Evolutionary conservation across 2,888 invertebrate genomes (phyloP), one percentile per base, ranked within the genome.

Genomic region (Alsophila aescularia): DNA sequence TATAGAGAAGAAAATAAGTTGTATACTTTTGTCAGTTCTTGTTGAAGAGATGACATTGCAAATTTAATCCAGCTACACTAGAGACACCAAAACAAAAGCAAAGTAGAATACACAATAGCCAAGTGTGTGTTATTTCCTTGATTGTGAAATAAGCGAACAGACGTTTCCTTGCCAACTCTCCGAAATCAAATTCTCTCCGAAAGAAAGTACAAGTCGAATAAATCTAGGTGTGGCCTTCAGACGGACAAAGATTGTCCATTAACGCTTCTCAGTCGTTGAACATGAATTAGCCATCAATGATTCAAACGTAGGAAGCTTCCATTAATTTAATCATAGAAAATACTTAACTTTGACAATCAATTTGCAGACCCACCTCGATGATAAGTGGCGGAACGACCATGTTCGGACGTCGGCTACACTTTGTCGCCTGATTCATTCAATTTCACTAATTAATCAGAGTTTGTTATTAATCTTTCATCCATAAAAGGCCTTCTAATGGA

Each of bases 371-470:
- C 37, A 32, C 18, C 42, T 1, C 36, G 21, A 36, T 45, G 55
- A 55, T 41, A 42, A 47, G 41, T 56, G 32, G 45, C 32, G 14
- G 5, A 10, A 27, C 44, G 14, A 32, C 55, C 45, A 41, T 56
- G 8, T 50, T 14, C 13, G 45, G 49, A 0, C 18, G 24, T 9
- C 45, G 44, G 45, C 41, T 29, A 43, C 50, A 50, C 47, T 56
- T 47, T 39, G 44, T 51, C 24, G 32, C 31, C 29, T 24, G 21
- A 21, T 35, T 36, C 41, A 29, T 42, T 50, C 40, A 16, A 59
- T 62, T 65, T 62, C 62, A 55, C 62, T 57, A 58, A 65, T 65
- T 60, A 58, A 62, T 60, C 52, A 47, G 44, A 52, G 9, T 44
- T 35, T 24, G 14, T 12, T 41, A 59, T 60, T 59, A 51, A 58